Evolutionary conservation across 1,140 invertebrate genomes (phyloP), one percentile per base, ranked within the genome.

Genomic region (Trachymyrmex septentrionalis): DNA sequence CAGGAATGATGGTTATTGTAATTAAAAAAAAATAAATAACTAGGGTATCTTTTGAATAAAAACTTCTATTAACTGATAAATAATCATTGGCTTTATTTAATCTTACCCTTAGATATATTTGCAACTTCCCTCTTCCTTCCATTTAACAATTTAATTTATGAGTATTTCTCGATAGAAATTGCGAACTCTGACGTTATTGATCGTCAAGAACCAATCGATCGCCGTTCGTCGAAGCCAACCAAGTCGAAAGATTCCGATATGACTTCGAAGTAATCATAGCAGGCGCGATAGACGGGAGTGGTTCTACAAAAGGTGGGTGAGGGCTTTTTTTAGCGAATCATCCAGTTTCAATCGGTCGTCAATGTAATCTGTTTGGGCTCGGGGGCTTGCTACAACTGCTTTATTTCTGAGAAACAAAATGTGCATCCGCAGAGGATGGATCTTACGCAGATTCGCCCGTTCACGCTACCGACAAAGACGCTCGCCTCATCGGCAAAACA

Each of bases 331-430:
- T 93, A 92, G 89, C 86, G 92, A 91, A 92, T 93, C 91, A 91
- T 91, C 88, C 87, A 85, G 86, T 90, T 89, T 86, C 71, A 91
- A 92, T 91, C 91, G 72, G 85, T 88, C 90, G 91, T 73, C 88
- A 88, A 87, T 87, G 89, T 92, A 93, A 93, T 93, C 92, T 91
- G 92, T 91, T 92, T 93, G 87, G 89, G 77, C 86, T 91, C 88
- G 66, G 84, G 82, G 90, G 90, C 88, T 80, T 75, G 59, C 27
- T 85, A 44, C 81, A 88, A 84, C 27, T 71, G 82, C 85, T 92
- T 91, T 89, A 87, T 91, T 90, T 90, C 87, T 55, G 34, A 69
- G 80, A 89, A 75, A 87, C 66, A 85, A 88, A 48, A 76, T 87
- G 78, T 71, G 78, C 57, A 84, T 88, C 30, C 87, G 6, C 71